phyloP scores from a whole-genome alignment of 1,140 invertebrate genomes.

The Chironomus tepperi region DNA sequence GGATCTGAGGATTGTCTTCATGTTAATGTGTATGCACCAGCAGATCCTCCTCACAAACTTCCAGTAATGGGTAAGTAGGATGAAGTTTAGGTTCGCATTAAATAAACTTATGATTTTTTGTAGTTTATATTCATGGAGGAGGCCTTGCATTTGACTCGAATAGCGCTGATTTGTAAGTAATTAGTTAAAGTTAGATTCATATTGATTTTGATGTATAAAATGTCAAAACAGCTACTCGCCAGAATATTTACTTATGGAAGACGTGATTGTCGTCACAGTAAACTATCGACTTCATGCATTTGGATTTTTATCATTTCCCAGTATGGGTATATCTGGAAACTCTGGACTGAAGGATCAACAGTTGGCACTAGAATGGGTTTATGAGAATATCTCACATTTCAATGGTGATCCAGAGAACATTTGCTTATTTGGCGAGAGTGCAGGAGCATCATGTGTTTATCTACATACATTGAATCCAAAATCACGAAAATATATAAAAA shows the following conservation, averaged over 20 bases:
- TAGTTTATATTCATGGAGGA: constrained; percentile 44
- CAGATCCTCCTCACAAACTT: constrained; percentile 33
- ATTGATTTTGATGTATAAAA: constrained; percentile 30
- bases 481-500: constrained; percentile 38
- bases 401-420: constrained; percentile 51
- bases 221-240: constrained; percentile 35
- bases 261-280: constrained; percentile 53
- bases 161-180: constrained; percentile 36
- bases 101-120: no score
- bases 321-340: constrained; percentile 48
- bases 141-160: constrained; percentile 43
- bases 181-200: constrained; percentile 32
- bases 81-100: no score
- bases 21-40: constrained; percentile 39
- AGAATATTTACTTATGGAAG: constrained; percentile 51
- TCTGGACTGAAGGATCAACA: constrained; percentile 49
- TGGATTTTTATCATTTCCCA: constrained; percentile 45
- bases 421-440: constrained; percentile 44
- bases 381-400: constrained; percentile 50
- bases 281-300: constrained; percentile 54
- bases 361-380: constrained; percentile 47
- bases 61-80: constrained; percentile 40
- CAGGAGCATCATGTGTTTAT: constrained; percentile 40
- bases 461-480: constrained; percentile 33
- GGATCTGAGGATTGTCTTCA: constrained; percentile 40